A percentile compares a stretch with the other conserved stretches of the same genome.
phyloP scores from a whole-genome alignment of 1,140 invertebrate genomes.

The Andrena cerasifolii region DNA sequence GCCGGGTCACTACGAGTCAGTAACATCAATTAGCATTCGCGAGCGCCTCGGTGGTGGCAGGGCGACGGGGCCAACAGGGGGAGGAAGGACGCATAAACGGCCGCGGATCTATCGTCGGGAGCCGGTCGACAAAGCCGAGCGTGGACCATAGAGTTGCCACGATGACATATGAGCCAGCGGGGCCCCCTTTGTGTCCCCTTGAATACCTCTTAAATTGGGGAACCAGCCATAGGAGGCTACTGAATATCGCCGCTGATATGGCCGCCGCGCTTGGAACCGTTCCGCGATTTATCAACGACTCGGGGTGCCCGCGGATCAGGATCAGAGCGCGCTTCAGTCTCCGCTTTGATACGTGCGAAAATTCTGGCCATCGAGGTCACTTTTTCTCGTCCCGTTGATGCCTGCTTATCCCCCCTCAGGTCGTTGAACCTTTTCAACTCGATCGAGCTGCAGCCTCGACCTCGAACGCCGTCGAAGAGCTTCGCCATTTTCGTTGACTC shows the following conservation, averaged over 20 bases:
- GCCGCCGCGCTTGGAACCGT: slow-evolving; percentile 35
- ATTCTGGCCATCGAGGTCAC: background rate
- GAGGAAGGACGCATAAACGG: slow-evolving; percentile 55
- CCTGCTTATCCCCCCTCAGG: background rate
- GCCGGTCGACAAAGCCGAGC: slow-evolving; percentile 53
- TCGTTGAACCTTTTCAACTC: background rate
- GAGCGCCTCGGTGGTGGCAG: slow-evolving; percentile 57
- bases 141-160: slow-evolving; percentile 67
- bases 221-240: slow-evolving; percentile 69
- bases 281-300: slow-evolving; percentile 67
- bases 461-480: no score
- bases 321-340: background rate
- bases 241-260: slow-evolving; percentile 57
- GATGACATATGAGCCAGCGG: slow-evolving; percentile 79
- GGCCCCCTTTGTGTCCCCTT: slow-evolving; percentile 75
- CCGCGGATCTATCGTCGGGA: slow-evolving; percentile 62
- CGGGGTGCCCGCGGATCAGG: no score
- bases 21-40: slow-evolving; percentile 78
- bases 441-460: background rate
- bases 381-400: background rate
- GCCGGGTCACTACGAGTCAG: slow-evolving; percentile 55
- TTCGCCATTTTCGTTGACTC: background rate
- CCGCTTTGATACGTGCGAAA: slow-evolving; percentile 19
- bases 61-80: background rate
- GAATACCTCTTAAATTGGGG: slow-evolving; percentile 79